Conservation (phyloP, 1,140 invertebrate species). For the Glossosoma conforme region DNA sequence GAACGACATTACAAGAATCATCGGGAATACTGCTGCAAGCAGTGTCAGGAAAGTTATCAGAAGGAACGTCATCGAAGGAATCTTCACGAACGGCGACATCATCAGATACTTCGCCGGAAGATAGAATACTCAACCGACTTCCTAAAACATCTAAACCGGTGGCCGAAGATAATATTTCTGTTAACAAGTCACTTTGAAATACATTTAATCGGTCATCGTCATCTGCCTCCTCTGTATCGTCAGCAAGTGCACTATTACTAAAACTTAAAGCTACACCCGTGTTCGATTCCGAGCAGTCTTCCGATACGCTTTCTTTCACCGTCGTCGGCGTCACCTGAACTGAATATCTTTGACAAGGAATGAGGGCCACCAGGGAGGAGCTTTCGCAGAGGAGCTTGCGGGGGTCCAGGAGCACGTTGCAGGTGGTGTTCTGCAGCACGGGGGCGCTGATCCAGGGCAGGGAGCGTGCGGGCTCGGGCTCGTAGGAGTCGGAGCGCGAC, state of each 20-base stretch:
- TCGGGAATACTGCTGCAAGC: too few relatives aligned
- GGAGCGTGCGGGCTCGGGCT: constrained; percentile 1
- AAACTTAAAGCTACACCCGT: too few relatives aligned
- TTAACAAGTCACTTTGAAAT: constrained; percentile 26
- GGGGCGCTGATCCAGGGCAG: constrained; percentile 30
- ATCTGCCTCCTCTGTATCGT: background rate
- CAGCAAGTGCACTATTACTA: too few relatives aligned
- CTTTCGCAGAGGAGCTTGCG: constrained; percentile 28
- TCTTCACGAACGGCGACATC: background rate
- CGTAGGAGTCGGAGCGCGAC: constrained; percentile 16
- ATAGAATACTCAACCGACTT: constrained; percentile 12
- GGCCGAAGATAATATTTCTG: constrained; percentile 28
- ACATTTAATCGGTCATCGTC: constrained; percentile 19
- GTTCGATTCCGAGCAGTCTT: background rate
- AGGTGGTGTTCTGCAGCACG: constrained; percentile 27
- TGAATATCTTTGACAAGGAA: constrained; percentile 23
- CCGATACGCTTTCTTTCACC: background rate
- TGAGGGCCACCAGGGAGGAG: constrained; percentile 28
- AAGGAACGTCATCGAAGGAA: too few relatives aligned
- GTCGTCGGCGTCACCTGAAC: background rate
- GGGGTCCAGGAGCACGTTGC: constrained; percentile 24
- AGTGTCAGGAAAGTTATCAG: too few relatives aligned
- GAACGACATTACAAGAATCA: too few relatives aligned
- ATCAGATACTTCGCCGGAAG: background rate
- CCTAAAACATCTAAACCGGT: constrained; percentile 14